These are phyloP conservation scores for Chloropsis hardwickii DNA, from an alignment of 2,113 vertebrate species.

Conservation along the genomic window DNA sequence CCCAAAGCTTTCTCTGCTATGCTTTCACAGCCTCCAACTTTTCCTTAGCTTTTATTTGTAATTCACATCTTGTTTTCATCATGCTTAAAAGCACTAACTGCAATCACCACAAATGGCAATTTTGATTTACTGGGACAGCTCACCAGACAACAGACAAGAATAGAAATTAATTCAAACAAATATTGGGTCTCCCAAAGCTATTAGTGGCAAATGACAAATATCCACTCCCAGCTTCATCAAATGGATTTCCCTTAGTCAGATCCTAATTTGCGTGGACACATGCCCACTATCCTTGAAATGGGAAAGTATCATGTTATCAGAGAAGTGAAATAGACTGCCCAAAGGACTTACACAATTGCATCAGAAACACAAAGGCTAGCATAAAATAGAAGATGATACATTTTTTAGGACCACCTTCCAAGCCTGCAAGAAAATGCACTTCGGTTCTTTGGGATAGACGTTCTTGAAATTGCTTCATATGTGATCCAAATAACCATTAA, in stretches of 20 bases:
- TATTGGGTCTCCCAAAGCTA: background rate
- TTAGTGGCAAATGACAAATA: background rate
- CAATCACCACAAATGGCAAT: background rate
- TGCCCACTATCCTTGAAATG: slow-evolving; percentile 46
- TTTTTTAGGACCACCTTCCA: slow-evolving; percentile 71
- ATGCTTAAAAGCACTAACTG: slow-evolving; percentile 7
- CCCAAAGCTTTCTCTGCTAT: background rate
- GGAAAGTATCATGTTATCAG: slow-evolving; percentile 48
- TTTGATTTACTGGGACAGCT: slow-evolving; percentile 30
- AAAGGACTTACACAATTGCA: slow-evolving; percentile 46
- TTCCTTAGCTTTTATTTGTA: background rate
- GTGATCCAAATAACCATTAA: background rate
- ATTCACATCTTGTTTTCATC: background rate
- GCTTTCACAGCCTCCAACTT: background rate
- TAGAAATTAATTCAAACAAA: slow-evolving; percentile 26
- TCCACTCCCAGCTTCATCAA: background rate
- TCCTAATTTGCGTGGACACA: slow-evolving; percentile 58
- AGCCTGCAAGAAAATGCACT: slow-evolving; percentile 58
- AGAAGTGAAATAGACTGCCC: slow-evolving; percentile 32
- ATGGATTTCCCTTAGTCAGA: background rate
- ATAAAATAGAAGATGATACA: slow-evolving; percentile 66
- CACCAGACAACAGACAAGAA: background rate
- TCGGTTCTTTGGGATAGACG: slow-evolving; percentile 40
- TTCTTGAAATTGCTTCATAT: slow-evolving; percentile 64
- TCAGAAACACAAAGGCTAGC: slow-evolving; percentile 48